Percentiles rank a stretch among this genome's conserved stretches.
Conservation (phyloP, 2,888 invertebrate species). For the Dyspetes luteomarginatus region DNA sequence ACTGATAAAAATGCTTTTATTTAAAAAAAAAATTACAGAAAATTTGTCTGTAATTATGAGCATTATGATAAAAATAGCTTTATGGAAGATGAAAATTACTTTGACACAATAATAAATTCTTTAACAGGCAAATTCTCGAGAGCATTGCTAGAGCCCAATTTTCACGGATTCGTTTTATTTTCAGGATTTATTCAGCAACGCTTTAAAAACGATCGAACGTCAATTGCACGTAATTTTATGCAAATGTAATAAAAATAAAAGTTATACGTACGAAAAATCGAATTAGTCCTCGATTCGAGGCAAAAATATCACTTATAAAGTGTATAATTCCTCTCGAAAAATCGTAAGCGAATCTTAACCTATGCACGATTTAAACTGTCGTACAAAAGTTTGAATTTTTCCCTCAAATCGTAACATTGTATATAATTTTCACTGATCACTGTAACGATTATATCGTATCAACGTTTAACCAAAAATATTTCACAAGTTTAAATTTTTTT, state of each 20-base stretch:
- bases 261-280: conserved; percentile 55
- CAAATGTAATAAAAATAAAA: not conserved
- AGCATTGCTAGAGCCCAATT: not conserved
- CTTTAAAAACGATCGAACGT: not conserved
- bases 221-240: not conserved
- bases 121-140: not conserved
- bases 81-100: not conserved
- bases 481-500: not conserved
- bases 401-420: conserved; percentile 50
- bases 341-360: conserved; percentile 57
- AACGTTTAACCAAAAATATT: conserved; percentile 13
- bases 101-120: not conserved
- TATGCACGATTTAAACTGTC: conserved; percentile 51
- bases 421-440: conserved; percentile 1
- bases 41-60: too few species aligned
- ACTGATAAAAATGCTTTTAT: too few species aligned
- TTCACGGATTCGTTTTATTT: not conserved
- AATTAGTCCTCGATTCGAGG: conserved; percentile 52
- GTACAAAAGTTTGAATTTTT: conserved; percentile 39
- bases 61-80: not conserved
- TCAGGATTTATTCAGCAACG: not conserved
- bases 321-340: conserved; percentile 17
- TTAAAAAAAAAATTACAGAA: too few species aligned
- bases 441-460: not conserved
- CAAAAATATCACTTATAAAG: conserved; percentile 22